phyloP scores from a whole-genome alignment of 2,113 vertebrate genomes.

The Sceloporus tristichus region DNA sequence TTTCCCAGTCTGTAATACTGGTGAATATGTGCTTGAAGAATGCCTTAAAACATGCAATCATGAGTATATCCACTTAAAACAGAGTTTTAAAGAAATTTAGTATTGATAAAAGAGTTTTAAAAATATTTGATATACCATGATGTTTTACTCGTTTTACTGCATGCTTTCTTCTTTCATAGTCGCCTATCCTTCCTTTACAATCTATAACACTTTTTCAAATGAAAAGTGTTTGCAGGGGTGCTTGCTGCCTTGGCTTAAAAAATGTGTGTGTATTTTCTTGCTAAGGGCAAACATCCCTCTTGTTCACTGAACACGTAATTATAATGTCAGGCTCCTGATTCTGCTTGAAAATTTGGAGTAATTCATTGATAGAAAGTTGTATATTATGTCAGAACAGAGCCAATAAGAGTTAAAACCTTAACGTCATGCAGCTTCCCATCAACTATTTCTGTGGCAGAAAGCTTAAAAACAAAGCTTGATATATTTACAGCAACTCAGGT shows the following conservation, averaged over 20 bases:
- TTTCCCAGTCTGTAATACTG: background rate
- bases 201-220: background rate
- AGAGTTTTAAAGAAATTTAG: conserved; percentile 1
- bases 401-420: conserved; percentile 22
- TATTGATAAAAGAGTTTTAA: background rate
- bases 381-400: background rate
- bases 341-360: background rate
- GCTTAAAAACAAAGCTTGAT: conserved; percentile 65
- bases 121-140: background rate
- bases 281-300: background rate
- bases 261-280: background rate
- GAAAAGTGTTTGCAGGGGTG: background rate
- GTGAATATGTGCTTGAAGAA: background rate
- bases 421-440: conserved; percentile 35
- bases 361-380: background rate
- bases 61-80: background rate
- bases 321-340: background rate
- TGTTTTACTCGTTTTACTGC: background rate
- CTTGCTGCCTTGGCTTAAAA: background rate
- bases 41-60: background rate
- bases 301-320: background rate
- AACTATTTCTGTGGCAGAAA: conserved; percentile 62
- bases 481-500: conserved; percentile 68
- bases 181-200: background rate
- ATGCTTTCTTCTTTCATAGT: background rate